A percentile compares a stretch with the other conserved stretches of the same genome.
Evolutionary conservation across 2,113 vertebrate genomes (phyloP).

Genomic region (Muscicapa adusta): DNA sequence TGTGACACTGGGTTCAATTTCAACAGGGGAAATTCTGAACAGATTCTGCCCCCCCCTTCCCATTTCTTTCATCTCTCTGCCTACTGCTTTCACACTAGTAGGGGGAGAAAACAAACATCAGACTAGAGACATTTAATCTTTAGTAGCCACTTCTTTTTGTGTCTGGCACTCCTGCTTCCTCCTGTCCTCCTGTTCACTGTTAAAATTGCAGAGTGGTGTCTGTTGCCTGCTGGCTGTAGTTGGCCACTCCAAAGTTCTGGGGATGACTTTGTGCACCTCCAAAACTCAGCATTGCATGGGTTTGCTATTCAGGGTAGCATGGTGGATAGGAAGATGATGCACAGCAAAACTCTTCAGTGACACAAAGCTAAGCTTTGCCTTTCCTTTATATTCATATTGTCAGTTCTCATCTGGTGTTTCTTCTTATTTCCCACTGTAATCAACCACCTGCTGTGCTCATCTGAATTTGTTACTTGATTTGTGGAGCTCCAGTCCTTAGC

Average conservation of each 20-base stretch:
- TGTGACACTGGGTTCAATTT: background rate
- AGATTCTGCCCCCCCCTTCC: background rate
- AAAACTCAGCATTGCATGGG: background rate
- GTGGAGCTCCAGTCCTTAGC: background rate
- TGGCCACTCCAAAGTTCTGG: background rate
- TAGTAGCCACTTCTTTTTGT: background rate
- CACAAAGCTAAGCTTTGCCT: background rate
- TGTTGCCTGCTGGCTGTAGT: background rate
- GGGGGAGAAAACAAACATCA: background rate
- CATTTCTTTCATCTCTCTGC: background rate
- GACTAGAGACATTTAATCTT: background rate
- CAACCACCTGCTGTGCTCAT: background rate
- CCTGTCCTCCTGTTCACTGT: background rate
- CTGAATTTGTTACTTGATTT: background rate
- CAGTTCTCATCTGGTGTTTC: background rate
- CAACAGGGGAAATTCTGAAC: background rate
- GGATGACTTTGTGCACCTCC: background rate
- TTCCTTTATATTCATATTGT: background rate
- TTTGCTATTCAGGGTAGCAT: background rate
- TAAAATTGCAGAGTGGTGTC: background rate
- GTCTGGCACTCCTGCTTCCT: background rate
- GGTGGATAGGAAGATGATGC: background rate
- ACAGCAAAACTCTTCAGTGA: background rate
- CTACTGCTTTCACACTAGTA: background rate
- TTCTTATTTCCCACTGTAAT: background rate